Evolutionary conservation across 2,888 invertebrate genomes (phyloP), one percentile per base, ranked within the genome.

Genomic region (Phorcus lineatus): DNA sequence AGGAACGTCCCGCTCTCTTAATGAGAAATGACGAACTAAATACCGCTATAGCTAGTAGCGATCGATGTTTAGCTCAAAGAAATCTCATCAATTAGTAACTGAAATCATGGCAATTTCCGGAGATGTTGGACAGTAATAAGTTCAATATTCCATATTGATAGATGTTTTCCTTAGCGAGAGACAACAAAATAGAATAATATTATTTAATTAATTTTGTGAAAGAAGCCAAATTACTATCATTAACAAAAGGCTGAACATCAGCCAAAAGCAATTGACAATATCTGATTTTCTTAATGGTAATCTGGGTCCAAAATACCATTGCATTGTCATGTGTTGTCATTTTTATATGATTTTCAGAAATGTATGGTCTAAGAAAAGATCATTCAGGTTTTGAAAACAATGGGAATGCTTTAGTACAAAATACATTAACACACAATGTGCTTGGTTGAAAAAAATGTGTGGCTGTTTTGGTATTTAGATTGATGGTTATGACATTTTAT

Each of bases 121-220:
- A 16, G 6, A 62, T 28, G 24, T 4, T 28, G 13, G 62, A 62
- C 62, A 62, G n/a, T 62, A 62, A 62, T 62, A 62, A 62, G 62
- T 62, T 62, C 28, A 62, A 62, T 62, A 62, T 28, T 62, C 28
- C 62, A 62, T 62, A 62, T 24, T 62, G 62, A 62, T 28, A 28
- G 28, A 62, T 62, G 62, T 62, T 17, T 62, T 28, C 28, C 62
- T 28, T 62, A 13, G 4, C 28, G 16, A 62, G 11, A 62, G 62
- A 62, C 62, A 62, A 28, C 62, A 62, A 28, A 57, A 62, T 62
- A 24, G 62, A 62, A 62, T 62, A 62, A 62, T 62, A 62, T 62
- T 62, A 62, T 62, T 62, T 62, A 24, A 62, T 62, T 62, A 62
- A 28, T 62, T 62, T 62, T 62, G 24, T 28, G 24, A 62, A 62